These are phyloP conservation scores for Larimichthys polyactis DNA, from an alignment of 2,113 vertebrate genomes.

Conservation along the genomic window DNA sequence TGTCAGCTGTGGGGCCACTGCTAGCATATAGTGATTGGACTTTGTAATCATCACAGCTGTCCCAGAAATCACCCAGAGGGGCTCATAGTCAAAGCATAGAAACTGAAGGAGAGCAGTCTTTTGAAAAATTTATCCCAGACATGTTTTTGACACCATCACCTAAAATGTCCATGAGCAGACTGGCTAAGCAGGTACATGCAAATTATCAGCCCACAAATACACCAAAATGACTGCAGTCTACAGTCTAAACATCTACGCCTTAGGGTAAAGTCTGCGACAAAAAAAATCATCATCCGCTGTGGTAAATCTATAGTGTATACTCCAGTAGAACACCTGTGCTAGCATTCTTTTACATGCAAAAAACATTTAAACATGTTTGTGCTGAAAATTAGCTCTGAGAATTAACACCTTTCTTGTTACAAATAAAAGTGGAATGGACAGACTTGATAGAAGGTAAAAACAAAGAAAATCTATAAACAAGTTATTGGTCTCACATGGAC, in stretches of 20 bases:
- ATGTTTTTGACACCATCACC: not conserved
- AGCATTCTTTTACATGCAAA: not conserved
- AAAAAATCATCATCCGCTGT: too few species aligned
- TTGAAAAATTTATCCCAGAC: not conserved
- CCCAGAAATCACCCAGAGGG: not conserved
- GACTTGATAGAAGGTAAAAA: conserved; percentile 18
- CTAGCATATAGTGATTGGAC: not conserved
- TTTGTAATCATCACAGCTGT: not conserved
- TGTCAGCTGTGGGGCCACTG: not conserved
- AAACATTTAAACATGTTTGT: not conserved
- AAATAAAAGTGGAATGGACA: not conserved
- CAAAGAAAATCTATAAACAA: conserved; percentile 8
- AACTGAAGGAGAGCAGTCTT: not conserved
- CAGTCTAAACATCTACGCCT: not conserved
- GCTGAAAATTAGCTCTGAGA: not conserved
- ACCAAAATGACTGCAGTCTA: not conserved
- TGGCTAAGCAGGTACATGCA: not conserved
- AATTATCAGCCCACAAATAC: not conserved
- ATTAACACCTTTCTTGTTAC: not conserved
- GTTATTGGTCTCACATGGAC: conserved; percentile 33
- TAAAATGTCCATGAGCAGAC: not conserved
- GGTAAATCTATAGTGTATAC: not conserved
- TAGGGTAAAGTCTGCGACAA: not conserved
- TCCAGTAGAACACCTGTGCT: not conserved
- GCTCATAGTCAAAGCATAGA: not conserved